A percentile compares a stretch with the other conserved stretches of the same genome.
Conservation (phyloP, 23 tunicate species). For the Ascidia mentula region DNA sequence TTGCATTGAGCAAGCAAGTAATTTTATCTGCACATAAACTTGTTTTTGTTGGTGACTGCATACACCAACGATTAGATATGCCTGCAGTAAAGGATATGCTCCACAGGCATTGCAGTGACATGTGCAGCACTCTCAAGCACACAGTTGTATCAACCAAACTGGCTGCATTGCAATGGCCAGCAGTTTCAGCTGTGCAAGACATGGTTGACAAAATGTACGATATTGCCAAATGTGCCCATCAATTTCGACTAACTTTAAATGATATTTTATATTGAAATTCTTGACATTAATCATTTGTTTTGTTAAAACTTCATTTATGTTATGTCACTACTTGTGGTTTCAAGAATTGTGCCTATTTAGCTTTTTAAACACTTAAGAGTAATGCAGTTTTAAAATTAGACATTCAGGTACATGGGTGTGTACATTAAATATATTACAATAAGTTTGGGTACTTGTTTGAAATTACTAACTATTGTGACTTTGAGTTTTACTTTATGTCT, state of each 20-base stretch:
- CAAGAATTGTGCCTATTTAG: no score
- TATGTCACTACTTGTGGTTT: no score
- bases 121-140: slow-evolving; percentile 57
- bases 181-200: slow-evolving; percentile 77
- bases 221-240: slow-evolving; percentile 79
- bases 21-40: slow-evolving; percentile 83
- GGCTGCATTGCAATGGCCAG: slow-evolving; percentile 86
- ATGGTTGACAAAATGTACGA: slow-evolving; percentile 71
- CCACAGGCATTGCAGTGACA: slow-evolving; percentile 47
- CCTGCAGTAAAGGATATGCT: slow-evolving; percentile 26
- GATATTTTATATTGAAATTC: slow-evolving; percentile 11
- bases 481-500: no score
- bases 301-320: no score
- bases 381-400: no score
- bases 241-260: slow-evolving; percentile 34
- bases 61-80: slow-evolving; percentile 39
- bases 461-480: no score
- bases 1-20: slow-evolving; percentile 74
- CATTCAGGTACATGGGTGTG: no score
- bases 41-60: slow-evolving; percentile 77
- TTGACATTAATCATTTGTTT: no score
- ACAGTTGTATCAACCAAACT: slow-evolving; percentile 67
- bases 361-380: no score
- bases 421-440: no score
- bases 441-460: no score